Evolutionary conservation across 2,888 invertebrate genomes (phyloP).

Genomic region (Metacarcinus magister): DNA sequence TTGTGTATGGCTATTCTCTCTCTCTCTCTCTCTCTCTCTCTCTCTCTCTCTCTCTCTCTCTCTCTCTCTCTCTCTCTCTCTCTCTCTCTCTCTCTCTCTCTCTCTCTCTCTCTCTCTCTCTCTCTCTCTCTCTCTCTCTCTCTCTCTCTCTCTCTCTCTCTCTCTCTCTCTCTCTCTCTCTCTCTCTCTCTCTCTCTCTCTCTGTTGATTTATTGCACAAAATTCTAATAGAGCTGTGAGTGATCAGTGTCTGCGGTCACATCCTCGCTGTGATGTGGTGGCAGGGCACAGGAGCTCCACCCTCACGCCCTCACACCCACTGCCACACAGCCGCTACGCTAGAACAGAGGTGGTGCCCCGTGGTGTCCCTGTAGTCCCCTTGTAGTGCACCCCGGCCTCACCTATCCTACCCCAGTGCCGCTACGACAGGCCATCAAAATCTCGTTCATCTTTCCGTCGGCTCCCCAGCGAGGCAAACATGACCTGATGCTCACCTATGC

Average conservation of each 20-base stretch:
- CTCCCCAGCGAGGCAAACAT: slow-evolving; percentile 35
- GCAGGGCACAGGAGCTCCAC: neutral
- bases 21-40: slow-evolving; percentile 33
- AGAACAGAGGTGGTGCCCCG: neutral
- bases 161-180: slow-evolving; percentile 43
- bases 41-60: slow-evolving; percentile 37
- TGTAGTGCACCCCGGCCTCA: neutral
- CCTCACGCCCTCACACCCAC: neutral
- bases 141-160: slow-evolving; percentile 59
- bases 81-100: slow-evolving; percentile 43
- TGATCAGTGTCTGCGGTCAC: neutral
- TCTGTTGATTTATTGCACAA: slow-evolving; percentile 5
- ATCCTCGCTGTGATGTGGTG: neutral
- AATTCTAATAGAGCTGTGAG: slow-evolving; percentile 29
- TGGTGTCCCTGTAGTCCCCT: neutral
- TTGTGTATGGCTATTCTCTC: neutral
- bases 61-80: slow-evolving; percentile 31
- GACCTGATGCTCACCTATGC: neutral
- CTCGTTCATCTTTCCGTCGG: slow-evolving; percentile 64
- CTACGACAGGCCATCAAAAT: slow-evolving; percentile 54
- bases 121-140: slow-evolving; percentile 52
- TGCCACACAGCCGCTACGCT: neutral
- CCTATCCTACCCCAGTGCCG: neutral
- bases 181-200: slow-evolving; percentile 46
- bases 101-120: slow-evolving; percentile 32